These are phyloP conservation scores for Drosophila acutilabella DNA, from an alignment of 2,888 invertebrate species.

Conservation along the genomic window DNA sequence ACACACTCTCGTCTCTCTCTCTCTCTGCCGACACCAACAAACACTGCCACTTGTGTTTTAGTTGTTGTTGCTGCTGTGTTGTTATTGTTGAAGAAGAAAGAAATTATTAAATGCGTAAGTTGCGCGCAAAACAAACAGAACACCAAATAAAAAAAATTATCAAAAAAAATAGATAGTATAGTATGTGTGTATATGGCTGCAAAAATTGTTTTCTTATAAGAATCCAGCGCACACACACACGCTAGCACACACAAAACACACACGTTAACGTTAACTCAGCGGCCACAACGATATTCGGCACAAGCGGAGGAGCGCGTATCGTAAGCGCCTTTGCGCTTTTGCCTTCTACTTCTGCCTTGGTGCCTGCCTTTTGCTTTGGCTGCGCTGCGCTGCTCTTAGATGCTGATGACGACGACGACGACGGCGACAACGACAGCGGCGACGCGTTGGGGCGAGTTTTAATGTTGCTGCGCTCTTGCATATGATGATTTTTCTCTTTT, in stretches of 20 bases:
- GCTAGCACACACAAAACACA: slow-evolving; percentile 11
- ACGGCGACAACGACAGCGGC: slow-evolving; percentile 42
- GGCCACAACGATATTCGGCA: slow-evolving; percentile 42
- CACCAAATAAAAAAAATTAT: slow-evolving; percentile 21
- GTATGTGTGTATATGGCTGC: slow-evolving; percentile 10
- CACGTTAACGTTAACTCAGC: slow-evolving; percentile 50
- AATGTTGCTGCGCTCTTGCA: slow-evolving; percentile 63
- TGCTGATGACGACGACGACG: slow-evolving; percentile 38
- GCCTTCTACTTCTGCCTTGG: slow-evolving; percentile 36
- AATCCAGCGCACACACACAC: slow-evolving; percentile 33
- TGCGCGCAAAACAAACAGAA: slow-evolving; percentile 32
- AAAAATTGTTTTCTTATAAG: slow-evolving; percentile 46
- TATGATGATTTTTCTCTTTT: slow-evolving; percentile 43
- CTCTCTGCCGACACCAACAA: slow-evolving; percentile 61
- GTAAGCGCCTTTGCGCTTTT: slow-evolving; percentile 57
- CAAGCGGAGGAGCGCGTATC: slow-evolving; percentile 47
- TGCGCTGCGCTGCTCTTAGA: slow-evolving; percentile 36
- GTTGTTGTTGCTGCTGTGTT: slow-evolving; percentile 54
- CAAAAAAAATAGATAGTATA: slow-evolving; percentile 14
- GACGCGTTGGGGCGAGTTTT: slow-evolving; percentile 63
- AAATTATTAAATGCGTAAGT: slow-evolving; percentile 53
- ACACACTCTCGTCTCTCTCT: slow-evolving; percentile 2
- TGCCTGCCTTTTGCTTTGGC: slow-evolving; percentile 22
- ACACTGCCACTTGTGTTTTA: slow-evolving; percentile 63
- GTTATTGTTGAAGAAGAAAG: slow-evolving; percentile 31